Evolutionary conservation across 1,140 invertebrate genomes (phyloP).

Genomic region (Telenomus remus): DNA sequence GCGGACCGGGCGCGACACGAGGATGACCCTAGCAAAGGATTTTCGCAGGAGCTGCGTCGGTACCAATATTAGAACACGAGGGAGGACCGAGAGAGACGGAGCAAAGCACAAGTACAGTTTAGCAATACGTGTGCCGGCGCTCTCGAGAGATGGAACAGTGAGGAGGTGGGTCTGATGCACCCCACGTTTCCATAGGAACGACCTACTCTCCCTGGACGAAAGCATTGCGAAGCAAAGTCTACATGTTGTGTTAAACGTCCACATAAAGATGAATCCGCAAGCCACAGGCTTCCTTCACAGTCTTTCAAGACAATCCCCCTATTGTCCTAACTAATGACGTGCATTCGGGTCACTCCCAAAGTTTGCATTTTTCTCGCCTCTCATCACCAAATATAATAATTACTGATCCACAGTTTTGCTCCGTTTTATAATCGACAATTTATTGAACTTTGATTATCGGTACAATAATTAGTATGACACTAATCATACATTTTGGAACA

Average conservation of each 20-base stretch:
- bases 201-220: slow-evolving; percentile 74
- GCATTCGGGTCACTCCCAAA: slow-evolving; percentile 4
- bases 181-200: slow-evolving; percentile 72
- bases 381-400: too few species aligned
- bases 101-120: slow-evolving; percentile 59
- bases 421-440: too few species aligned
- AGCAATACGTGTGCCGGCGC: slow-evolving; percentile 61
- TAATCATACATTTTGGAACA: too few species aligned
- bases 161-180: slow-evolving; percentile 68
- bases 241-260: slow-evolving; percentile 64
- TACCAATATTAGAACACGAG: slow-evolving; percentile 25
- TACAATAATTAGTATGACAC: too few species aligned
- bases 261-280: slow-evolving; percentile 63
- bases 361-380: slow-evolving; percentile 8
- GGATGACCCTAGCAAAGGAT: slow-evolving; percentile 55
- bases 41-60: slow-evolving; percentile 56
- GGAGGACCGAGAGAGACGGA: slow-evolving; percentile 13
- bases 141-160: slow-evolving; percentile 39
- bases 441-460: too few species aligned
- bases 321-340: slow-evolving; percentile 15
- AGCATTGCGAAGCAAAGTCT: slow-evolving; percentile 61
- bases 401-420: too few species aligned
- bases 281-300: slow-evolving; percentile 21
- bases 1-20: slow-evolving; percentile 15
- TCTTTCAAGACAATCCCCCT: background rate